Evolutionary conservation across 1,140 invertebrate genomes (phyloP).

Genomic region (Zaprionus ghesquierei): DNA sequence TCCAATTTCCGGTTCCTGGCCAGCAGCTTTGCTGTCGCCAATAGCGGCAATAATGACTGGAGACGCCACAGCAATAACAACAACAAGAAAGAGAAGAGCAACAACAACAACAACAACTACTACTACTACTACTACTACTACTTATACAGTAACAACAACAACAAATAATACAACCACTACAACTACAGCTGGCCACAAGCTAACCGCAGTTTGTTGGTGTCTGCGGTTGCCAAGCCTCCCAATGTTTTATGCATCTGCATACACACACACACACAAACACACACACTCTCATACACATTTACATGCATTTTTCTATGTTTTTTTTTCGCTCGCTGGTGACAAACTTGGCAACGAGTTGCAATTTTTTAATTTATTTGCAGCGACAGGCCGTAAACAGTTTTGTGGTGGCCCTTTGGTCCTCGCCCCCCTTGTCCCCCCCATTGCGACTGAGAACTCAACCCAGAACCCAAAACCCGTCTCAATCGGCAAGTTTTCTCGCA

Average conservation of each 20-base stretch:
- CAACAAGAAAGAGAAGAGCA: background rate
- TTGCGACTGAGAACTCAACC: background rate
- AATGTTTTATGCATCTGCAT: conserved; percentile 45
- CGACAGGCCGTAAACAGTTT: conserved; percentile 35
- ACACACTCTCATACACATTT: conserved; percentile 12
- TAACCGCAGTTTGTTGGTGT: conserved; percentile 57
- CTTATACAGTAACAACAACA: too few species aligned
- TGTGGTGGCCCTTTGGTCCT: background rate
- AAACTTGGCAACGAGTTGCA: conserved; percentile 73
- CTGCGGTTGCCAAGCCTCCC: conserved; percentile 55
- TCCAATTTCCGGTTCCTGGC: conserved; percentile 69
- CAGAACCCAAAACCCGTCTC: background rate
- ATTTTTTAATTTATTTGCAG: conserved; percentile 67
- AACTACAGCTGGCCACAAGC: conserved; percentile 35
- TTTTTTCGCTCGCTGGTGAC: conserved; percentile 51
- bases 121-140: background rate
- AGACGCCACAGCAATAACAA: conserved; percentile 12
- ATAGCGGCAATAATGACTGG: conserved; percentile 59
- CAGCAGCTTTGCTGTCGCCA: conserved; percentile 38
- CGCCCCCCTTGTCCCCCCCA: conserved; percentile 10
- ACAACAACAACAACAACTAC: conserved; percentile 17
- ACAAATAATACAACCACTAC: conserved; percentile 17
- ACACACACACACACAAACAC: conserved; percentile 13
- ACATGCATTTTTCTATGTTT: conserved; percentile 32
- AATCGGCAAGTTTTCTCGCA: conserved; percentile 59